phyloP scores from a whole-genome alignment of 2,113 vertebrate species.

The Grallaria varia region DNA sequence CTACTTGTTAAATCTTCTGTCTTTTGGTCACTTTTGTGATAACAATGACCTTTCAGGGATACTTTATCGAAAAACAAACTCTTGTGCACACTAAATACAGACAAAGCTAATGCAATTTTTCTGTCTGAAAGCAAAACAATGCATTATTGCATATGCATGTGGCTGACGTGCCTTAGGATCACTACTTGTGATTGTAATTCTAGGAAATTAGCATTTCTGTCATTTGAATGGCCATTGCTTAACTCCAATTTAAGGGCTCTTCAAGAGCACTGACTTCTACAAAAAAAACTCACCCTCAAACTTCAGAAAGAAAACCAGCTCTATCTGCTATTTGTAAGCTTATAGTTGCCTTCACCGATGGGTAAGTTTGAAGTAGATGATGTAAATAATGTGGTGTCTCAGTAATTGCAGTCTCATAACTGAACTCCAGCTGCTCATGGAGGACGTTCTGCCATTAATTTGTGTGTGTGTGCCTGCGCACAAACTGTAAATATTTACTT shows the following conservation, averaged over 20 bases:
- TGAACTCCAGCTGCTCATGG: conserved; percentile 52
- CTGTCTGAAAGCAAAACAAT: conserved; percentile 42
- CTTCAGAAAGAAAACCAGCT: background rate
- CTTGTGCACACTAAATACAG: conserved; percentile 43
- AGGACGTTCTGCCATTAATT: conserved; percentile 44
- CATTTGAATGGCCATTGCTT: conserved; percentile 38
- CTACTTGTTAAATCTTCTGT: conserved; percentile 56
- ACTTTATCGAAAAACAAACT: conserved; percentile 56
- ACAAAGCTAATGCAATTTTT: conserved; percentile 44
- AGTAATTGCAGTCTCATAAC: conserved; percentile 16
- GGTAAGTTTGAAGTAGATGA: background rate
- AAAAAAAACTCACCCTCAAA: background rate
- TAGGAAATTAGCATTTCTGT: conserved; percentile 19
- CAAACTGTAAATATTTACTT: conserved; percentile 57
- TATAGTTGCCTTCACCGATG: background rate
- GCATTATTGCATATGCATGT: conserved; percentile 31
- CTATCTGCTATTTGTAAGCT: conserved; percentile 49
- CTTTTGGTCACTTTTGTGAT: conserved; percentile 75
- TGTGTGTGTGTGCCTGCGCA: conserved; percentile 5
- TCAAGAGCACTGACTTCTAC: conserved; percentile 13
- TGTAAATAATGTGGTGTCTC: conserved; percentile 33
- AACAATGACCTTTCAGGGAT: conserved; percentile 77
- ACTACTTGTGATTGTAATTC: conserved; percentile 60
- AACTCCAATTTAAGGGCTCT: conserved; percentile 47
- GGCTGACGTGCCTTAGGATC: conserved; percentile 79